A percentile compares a stretch with the other conserved stretches of the same genome.
phyloP scores from a whole-genome alignment of 1,140 invertebrate genomes.

The Mesaphorura yosii region DNA sequence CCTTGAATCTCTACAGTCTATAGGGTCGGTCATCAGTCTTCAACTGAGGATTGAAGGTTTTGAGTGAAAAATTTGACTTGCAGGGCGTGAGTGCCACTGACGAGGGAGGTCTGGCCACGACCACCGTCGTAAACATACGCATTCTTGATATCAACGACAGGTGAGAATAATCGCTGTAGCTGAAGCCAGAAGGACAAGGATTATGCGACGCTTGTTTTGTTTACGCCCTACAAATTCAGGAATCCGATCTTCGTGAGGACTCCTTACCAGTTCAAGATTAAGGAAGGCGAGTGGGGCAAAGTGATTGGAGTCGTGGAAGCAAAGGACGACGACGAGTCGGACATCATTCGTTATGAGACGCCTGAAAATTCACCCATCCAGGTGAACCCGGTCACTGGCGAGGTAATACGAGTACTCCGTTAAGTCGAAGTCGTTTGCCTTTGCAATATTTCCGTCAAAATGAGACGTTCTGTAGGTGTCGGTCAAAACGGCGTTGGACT shows the following conservation, averaged over 20 bases:
- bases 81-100: slow-evolving; percentile 62
- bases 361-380: slow-evolving; percentile 63
- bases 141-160: slow-evolving; percentile 85
- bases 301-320: slow-evolving; percentile 68
- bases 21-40: too few relatives aligned
- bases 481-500: slow-evolving; percentile 65
- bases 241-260: slow-evolving; percentile 35
- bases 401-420: too few relatives aligned
- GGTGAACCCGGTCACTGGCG: slow-evolving; percentile 63
- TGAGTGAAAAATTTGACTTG: too few relatives aligned
- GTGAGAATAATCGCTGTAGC: neutral
- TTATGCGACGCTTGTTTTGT: slow-evolving; percentile 41
- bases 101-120: slow-evolving; percentile 63
- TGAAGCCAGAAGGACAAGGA: neutral
- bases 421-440: too few relatives aligned
- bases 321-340: slow-evolving; percentile 58
- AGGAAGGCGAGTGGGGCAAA: slow-evolving; percentile 59
- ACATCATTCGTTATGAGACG: slow-evolving; percentile 49
- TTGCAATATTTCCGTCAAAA: too few relatives aligned
- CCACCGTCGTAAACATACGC: slow-evolving; percentile 71
- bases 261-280: slow-evolving; percentile 58
- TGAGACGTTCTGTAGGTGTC: too few relatives aligned
- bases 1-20: slow-evolving; percentile 4
- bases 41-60: too few relatives aligned
- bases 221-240: slow-evolving; percentile 51